Evolutionary conservation across 2,797 vertebrate genomes (phyloP).

Genomic region (Esox lucius): DNA sequence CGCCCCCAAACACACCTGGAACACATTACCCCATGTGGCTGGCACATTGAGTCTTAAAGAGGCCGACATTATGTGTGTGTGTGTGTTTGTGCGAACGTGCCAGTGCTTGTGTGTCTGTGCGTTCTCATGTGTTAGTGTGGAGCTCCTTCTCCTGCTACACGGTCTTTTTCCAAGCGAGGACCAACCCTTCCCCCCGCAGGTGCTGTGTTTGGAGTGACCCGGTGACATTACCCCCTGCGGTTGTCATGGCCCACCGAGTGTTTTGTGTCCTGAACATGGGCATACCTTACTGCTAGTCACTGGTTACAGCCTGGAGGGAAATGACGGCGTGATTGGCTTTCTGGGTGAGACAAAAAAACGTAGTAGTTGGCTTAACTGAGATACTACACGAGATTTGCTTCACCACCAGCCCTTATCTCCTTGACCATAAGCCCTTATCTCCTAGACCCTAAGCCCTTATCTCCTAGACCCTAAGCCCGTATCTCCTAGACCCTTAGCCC

Average conservation of each 20-base stretch:
- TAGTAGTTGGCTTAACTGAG: not conserved
- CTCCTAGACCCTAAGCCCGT: too few species aligned
- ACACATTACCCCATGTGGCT: not conserved
- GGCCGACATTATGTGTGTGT: slow-evolving; percentile 4
- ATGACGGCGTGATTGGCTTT: not conserved
- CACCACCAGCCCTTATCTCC: too few species aligned
- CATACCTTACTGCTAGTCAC: not conserved
- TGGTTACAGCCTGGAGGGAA: not conserved
- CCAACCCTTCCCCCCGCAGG: slow-evolving; percentile 17
- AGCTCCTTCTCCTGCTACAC: slow-evolving; percentile 54
- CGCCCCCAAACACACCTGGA: not conserved
- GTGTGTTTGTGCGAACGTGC: not conserved
- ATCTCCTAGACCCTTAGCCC: too few species aligned
- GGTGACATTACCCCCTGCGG: slow-evolving; percentile 49
- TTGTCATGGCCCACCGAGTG: slow-evolving; percentile 14
- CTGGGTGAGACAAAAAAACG: too few species aligned
- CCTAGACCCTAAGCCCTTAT: too few species aligned
- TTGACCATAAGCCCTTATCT: too few species aligned
- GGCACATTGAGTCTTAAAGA: not conserved
- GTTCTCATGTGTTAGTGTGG: slow-evolving; percentile 62
- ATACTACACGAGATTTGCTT: not conserved
- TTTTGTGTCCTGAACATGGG: not conserved
- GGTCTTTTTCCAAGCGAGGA: slow-evolving; percentile 49
- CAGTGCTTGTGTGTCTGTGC: not conserved
- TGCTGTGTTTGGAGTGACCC: slow-evolving; percentile 25